Evolutionary conservation across 2,113 vertebrate species (phyloP), one percentile per base, ranked within the genome.

Genomic region (Acanthochromis polyacanthus): DNA sequence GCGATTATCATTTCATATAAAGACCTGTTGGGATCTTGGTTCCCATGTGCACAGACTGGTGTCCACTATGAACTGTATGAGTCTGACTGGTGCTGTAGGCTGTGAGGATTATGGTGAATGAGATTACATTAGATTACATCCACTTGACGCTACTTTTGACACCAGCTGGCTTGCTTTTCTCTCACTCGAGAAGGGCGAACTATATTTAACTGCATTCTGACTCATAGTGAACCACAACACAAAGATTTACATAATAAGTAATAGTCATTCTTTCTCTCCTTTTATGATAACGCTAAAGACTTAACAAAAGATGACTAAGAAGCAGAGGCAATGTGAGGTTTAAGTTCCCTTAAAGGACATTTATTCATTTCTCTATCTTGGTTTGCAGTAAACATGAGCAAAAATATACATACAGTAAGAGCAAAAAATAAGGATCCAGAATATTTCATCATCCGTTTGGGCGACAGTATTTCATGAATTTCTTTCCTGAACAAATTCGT

Each of bases 351-450:
- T 92, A 89, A 86, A 91, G 92, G 55, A 92, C 83, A 88, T 94
- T 93, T 93, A 94, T 94, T 93, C 78, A 89, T 92, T 91, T 91
- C 69, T 92, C 92, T 93, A 93, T 89, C 68, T 90, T 87, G 78
- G 82, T 91, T 93, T 93, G 91, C 89, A 89, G 76, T 92, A 91
- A 92, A 93, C 87, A 94, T 92, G 83, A 94, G 91, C 91, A 93
- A 93, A 93, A 91, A 90, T 91, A 92, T 91, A 92, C 89, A 93
- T 85, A 93, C 77, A 88, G 72, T 88, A 78, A 92, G 87, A 93
- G 93, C 91, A 90, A 83, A 83, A 92, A 89, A 86, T 88, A 79
- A 91, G 83, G 63, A 90, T 88, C 64, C 82, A 85, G 58, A 83
- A 70, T 64, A 81, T 64, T 89, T 81, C 69, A 80, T 72, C 61